Evolutionary conservation across 2,113 vertebrate genomes (phyloP), one percentile per base, ranked within the genome.

Genomic region (Brachirus orientalis): DNA sequence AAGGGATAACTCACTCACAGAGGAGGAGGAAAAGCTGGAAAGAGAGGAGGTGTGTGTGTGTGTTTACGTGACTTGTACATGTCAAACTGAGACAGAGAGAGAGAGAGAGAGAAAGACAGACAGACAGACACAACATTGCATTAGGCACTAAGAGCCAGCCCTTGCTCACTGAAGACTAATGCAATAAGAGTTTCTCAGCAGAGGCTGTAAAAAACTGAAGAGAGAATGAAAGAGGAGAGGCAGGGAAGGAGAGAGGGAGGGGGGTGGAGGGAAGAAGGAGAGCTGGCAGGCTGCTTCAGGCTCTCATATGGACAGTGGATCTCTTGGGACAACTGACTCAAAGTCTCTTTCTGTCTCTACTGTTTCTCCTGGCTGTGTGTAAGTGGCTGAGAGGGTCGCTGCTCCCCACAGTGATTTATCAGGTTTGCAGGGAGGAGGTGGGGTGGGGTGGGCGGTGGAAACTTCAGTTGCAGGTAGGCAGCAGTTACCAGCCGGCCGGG

Each of bases 71-170:
- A 82, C 63, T 83, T 86, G 83, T 83, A 81, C 81, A 80, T 75
- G 81, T 82, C 75, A 78, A 81, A 82, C 41, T 88, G 77, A 77
- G 64, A 51, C 75, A 66, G 64, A 74, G 75, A 80, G 58, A 64
- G 18, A 66, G 46, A 68, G 33, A 75, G 53, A 72, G 66, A 69
- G 63, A 82, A 75, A 77, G 22, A 85, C 63, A 87, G 76, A 82
- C 51, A 17, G 72, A 74, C 75, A 87, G 77, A 80, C 69, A 80
- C 82, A 87, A 74, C 82, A 87, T 86, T 89, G 80, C 88, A 90
- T 91, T 90, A 93, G 88, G 84, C 88, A 86, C 89, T 89, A 84
- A 92, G 87, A 92, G 90, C 88, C 80, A 84, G 86, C 89, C 85
- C 88, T 83, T 52, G 77, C 84, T 86, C 66, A 83, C 84, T 88